Conservation (phyloP, 2,888 invertebrate genomes). For the Drosophila anomelani region DNA sequence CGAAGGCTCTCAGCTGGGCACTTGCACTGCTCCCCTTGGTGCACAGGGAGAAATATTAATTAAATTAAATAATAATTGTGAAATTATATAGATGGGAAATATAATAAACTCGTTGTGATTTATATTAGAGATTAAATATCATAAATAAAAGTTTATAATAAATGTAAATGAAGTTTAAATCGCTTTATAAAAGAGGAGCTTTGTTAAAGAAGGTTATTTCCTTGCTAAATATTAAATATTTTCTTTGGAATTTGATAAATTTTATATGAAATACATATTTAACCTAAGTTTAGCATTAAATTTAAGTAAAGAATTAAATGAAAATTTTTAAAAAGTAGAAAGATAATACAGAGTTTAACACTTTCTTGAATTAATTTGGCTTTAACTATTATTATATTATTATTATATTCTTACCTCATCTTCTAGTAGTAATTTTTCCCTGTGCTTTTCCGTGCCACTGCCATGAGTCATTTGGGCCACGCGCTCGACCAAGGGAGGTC, state of each 20-base stretch:
- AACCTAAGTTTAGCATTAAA: background rate
- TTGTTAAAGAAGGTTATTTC: no score
- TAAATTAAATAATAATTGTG: background rate
- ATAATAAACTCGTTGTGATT: background rate
- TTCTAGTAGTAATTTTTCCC: background rate
- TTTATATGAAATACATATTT: background rate
- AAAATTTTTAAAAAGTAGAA: background rate
- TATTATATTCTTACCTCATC: background rate
- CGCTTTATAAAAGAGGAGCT: background rate
- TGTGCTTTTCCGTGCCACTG: slow-evolving; percentile 52
- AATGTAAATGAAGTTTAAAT: background rate
- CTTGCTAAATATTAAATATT: background rate
- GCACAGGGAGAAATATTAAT: slow-evolving; percentile 3
- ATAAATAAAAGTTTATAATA: background rate
- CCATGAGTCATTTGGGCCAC: slow-evolving; percentile 65
- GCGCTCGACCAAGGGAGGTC: slow-evolving; percentile 24
- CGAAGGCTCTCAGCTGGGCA: slow-evolving; percentile 56
- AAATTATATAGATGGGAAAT: background rate
- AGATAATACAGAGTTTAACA: background rate
- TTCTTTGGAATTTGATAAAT: background rate
- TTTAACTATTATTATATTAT: no score
- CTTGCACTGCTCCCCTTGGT: slow-evolving; percentile 28
- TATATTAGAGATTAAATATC: background rate
- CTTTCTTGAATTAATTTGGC: background rate
- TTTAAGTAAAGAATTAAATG: background rate